These are phyloP conservation scores for Penaeus indicus DNA, from an alignment of 1,140 invertebrate species.

Conservation along the genomic window DNA sequence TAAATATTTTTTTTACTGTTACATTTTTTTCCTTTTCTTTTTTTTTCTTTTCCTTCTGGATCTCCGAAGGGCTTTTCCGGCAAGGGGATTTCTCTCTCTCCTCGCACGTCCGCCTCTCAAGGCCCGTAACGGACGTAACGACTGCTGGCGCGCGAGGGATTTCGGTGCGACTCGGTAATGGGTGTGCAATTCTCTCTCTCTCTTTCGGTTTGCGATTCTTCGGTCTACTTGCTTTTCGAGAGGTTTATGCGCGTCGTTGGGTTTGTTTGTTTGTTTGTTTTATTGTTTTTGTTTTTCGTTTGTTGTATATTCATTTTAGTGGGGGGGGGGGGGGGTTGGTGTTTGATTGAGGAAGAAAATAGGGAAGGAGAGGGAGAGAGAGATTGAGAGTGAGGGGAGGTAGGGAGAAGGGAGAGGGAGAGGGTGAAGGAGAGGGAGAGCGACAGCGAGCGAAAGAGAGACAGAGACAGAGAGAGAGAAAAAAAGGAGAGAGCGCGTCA, in stretches of 20 bases:
- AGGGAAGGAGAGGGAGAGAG: not conserved
- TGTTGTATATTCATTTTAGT: not conserved
- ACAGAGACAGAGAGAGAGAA: not conserved
- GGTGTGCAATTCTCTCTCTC: not conserved
- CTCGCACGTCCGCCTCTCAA: too few species aligned
- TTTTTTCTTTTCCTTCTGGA: too few species aligned
- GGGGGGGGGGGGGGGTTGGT: too few species aligned
- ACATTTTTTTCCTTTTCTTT: too few species aligned
- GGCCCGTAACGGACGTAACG: not conserved
- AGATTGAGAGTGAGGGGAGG: not conserved
- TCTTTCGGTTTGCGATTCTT: too few species aligned
- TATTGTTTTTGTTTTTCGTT: not conserved
- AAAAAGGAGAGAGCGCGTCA: constrained; percentile 8
- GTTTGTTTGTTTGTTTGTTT: too few species aligned
- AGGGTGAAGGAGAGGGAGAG: not conserved
- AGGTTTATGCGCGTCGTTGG: too few species aligned
- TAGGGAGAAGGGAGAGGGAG: not conserved
- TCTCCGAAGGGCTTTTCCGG: too few species aligned
- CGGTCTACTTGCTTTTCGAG: too few species aligned
- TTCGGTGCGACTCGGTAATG: not conserved
- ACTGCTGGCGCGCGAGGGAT: not conserved
- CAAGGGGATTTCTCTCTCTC: too few species aligned
- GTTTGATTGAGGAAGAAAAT: not conserved
- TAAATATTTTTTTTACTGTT: too few species aligned
- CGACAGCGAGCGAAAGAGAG: not conserved